These are phyloP conservation scores for Brachyistius frenatus DNA, from an alignment of 2,113 vertebrate species.

Conservation along the genomic window DNA sequence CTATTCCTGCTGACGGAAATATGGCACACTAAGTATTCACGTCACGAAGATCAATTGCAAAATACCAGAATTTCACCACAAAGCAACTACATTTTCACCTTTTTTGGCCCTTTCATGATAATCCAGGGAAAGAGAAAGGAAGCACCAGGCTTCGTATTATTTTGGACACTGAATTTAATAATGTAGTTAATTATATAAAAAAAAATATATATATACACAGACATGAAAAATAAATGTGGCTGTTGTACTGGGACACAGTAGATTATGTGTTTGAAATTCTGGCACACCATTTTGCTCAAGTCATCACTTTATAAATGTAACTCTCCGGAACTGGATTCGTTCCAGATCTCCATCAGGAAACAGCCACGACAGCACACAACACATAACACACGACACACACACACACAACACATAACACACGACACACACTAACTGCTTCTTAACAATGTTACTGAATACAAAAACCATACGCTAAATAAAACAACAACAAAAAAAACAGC, in stretches of 20 bases:
- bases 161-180: neutral
- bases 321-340: constrained; percentile 64
- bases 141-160: constrained; percentile 1
- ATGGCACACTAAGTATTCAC: neutral
- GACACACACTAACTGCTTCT: constrained; percentile 17
- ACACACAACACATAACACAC: neutral
- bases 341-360: constrained; percentile 76
- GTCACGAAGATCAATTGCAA: neutral
- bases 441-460: neutral
- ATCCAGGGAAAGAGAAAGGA: neutral
- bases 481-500: neutral
- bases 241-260: neutral
- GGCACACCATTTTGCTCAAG: constrained; percentile 42
- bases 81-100: neutral
- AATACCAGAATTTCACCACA: constrained; percentile 2
- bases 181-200: neutral
- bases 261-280: constrained; percentile 32
- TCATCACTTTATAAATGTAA: constrained; percentile 68
- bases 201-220: neutral
- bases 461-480: constrained; percentile 14
- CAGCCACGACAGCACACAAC: constrained; percentile 52
- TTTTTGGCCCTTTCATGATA: neutral
- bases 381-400: constrained; percentile 33
- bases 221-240: constrained; percentile 21
- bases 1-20: neutral